Evolutionary conservation across 53 echinoderm and acorn worm genomes (phyloP).

Genomic region (Henricia sp.): DNA sequence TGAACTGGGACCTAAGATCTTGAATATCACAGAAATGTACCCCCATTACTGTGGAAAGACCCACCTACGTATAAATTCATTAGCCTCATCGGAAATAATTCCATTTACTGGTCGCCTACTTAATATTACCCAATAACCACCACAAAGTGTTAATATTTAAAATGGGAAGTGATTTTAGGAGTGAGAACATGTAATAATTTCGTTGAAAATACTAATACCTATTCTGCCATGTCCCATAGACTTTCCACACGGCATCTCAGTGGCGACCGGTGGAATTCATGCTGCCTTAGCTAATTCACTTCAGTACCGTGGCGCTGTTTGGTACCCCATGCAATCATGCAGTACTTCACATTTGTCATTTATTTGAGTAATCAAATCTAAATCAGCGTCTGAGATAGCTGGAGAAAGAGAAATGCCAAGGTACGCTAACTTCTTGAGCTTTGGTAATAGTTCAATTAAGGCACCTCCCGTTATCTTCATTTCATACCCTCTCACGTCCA

Average conservation of each 20-base stretch:
- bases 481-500: slow-evolving; percentile 11
- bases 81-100: no score
- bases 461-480: slow-evolving; percentile 16
- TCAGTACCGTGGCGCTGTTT: not conserved
- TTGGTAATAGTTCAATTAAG: not conserved
- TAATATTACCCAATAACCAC: not conserved
- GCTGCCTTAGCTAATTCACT: not conserved
- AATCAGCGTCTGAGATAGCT: slow-evolving; percentile 34
- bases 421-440: not conserved
- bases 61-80: no score
- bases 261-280: not conserved
- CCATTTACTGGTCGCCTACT: no score
- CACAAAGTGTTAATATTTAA: not conserved
- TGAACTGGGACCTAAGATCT: no score
- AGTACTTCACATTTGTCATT: slow-evolving; percentile 5
- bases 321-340: not conserved
- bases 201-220: no score
- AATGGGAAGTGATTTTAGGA: not conserved
- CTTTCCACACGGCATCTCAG: no score
- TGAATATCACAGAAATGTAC: no score
- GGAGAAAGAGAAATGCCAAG: not conserved
- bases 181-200: not conserved
- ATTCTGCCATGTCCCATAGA: no score
- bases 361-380: slow-evolving; percentile 9
- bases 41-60: no score